Base-by-base conservation (phyloP, 2,888 invertebrate species). In the Callosobruchus maculatus region DNA sequence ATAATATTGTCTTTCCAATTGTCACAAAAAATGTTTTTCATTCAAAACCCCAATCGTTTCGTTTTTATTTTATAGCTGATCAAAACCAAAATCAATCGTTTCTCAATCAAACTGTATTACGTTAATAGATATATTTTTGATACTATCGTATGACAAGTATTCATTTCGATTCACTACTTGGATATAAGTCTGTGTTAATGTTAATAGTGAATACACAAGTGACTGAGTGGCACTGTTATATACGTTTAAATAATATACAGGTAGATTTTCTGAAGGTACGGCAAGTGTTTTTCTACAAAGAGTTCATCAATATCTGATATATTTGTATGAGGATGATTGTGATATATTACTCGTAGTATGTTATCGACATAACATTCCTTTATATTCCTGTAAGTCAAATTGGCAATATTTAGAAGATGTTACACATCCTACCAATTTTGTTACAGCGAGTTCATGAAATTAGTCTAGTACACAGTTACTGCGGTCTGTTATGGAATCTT, bases 121-220 rank as follows among this genome's bases (percentile, higher is more conserved):
- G 85, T 30, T 77, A 87, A 87, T 87, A 87, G 85, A 88, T 87
- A 89, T 89, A 89, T 89, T 89, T 89, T 89, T 89, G 89, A 89
- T 89, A 89, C 89, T 89, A 89, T 89, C 88, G 89, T 89, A 89
- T 73, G 78, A 67, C 22, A 72, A 67, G 13, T 49, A 21, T 71
- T 31, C 22, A 20, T 26, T 68, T 68, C 7, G 68, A 21, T 68
- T 68, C 21, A 49, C 18, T 49, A 49, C 5, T 49, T 49, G 49
- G 49, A 49, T 49, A 49, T 49, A 49, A 49, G 49, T 49, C 49
- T 49, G 49, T 49, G 49, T 49, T 49, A 49, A 26, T 26, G 49
- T 49, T 49, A 49, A 1, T 49, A 49, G 18, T 49, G 49, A 49
- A 49, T 49, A 49, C 13, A 18, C 3, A 49, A 49, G 49, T 49